Percentiles rank a stretch among this genome's conserved stretches.
phyloP scores from a whole-genome alignment of 2,797 vertebrate genomes.

The Chloroceryle inda region DNA sequence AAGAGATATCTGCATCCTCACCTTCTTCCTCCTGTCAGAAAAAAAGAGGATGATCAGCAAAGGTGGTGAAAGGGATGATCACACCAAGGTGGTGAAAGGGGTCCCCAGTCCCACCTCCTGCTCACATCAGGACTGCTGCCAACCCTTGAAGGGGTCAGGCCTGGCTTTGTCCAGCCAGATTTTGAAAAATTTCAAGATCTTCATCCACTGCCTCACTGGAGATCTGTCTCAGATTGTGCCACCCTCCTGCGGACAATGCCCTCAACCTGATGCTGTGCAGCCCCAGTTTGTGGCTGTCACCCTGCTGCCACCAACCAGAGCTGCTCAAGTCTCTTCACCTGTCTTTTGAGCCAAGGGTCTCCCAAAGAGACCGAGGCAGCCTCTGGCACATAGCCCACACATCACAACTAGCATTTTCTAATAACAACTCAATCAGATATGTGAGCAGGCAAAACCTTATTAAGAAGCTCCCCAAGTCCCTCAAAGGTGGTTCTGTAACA shows the following conservation, averaged over 20 bases:
- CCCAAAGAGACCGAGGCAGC: neutral
- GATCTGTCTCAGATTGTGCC: neutral
- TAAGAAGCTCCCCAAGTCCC: neutral
- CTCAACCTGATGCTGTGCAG: neutral
- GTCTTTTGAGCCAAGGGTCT: neutral
- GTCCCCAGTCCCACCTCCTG: neutral
- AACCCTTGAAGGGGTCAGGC: neutral
- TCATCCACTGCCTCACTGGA: neutral
- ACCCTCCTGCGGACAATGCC: neutral
- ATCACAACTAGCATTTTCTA: neutral
- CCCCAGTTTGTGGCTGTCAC: neutral
- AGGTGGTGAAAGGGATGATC: too few species aligned
- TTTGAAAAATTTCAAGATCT: neutral
- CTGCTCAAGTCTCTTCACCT: neutral
- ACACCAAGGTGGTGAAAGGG: neutral
- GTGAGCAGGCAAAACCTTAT: neutral
- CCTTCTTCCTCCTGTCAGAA: constrained; percentile 92
- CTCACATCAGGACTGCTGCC: neutral
- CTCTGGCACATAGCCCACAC: neutral
- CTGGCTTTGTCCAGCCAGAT: neutral
- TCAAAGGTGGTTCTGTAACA: neutral
- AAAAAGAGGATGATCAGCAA: neutral
- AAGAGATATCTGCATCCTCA: constrained; percentile 85
- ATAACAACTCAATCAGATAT: neutral
- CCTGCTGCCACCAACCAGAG: neutral